Percentiles rank a stretch among this genome's conserved stretches.
Evolutionary conservation across 2,113 vertebrate species (phyloP).

Genomic region (Nothocercus nigrocapillus): DNA sequence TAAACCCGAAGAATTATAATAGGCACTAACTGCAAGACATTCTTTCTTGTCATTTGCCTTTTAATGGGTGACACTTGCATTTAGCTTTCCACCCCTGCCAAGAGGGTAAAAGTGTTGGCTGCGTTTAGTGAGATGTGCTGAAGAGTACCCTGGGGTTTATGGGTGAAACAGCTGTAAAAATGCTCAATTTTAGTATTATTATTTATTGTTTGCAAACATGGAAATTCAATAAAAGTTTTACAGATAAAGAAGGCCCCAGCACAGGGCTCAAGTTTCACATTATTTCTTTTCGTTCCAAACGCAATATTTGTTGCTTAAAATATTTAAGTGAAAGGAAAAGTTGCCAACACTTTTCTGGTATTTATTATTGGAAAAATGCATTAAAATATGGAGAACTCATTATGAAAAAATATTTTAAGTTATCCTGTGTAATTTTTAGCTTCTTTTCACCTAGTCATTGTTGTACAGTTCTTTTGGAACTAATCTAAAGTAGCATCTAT

Average conservation of each 20-base stretch:
- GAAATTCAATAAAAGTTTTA: conserved; percentile 28
- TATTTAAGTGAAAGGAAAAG: neutral
- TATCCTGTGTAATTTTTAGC: neutral
- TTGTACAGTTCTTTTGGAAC: neutral
- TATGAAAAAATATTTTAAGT: neutral
- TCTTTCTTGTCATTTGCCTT: conserved; percentile 54
- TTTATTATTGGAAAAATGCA: neutral
- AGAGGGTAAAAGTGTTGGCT: conserved; percentile 37
- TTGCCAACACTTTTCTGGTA: neutral
- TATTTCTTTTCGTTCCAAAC: conserved; percentile 35
- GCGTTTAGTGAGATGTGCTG: neutral
- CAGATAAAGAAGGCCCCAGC: conserved; percentile 18
- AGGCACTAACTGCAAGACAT: conserved; percentile 23
- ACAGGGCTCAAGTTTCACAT: neutral
- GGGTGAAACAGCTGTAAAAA: conserved; percentile 54
- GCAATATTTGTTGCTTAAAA: neutral
- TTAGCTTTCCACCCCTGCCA: conserved; percentile 51
- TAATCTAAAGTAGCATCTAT: neutral
- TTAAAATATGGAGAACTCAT: neutral
- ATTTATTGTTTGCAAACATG: conserved; percentile 64
- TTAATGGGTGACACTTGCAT: conserved; percentile 53
- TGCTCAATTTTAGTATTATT: conserved; percentile 51
- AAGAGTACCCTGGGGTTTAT: conserved; percentile 47
- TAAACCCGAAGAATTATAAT: conserved; percentile 50
- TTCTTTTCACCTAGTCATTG: neutral